These are phyloP conservation scores for Stegana nigrithorax DNA, from an alignment of 2,888 invertebrate genomes.

Conservation along the genomic window DNA sequence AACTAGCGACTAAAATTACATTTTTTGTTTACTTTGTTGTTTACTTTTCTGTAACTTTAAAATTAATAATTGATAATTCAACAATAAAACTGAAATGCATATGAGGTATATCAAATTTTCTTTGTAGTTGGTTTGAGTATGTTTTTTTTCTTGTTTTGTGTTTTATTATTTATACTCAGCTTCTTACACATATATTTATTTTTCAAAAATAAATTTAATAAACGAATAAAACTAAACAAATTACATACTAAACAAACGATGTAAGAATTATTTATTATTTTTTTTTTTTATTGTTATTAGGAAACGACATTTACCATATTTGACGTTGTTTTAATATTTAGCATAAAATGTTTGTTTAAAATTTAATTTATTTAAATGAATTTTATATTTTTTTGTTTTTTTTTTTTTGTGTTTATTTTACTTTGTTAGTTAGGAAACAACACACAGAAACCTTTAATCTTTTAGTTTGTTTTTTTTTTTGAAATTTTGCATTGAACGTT, in stretches of 20 bases:
- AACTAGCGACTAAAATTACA: not conserved
- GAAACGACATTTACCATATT: not conserved
- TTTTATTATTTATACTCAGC: slow-evolving; percentile 37
- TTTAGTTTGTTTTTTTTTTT: slow-evolving; percentile 11
- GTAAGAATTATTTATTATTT: slow-evolving; percentile 17
- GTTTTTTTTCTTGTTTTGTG: slow-evolving; percentile 35
- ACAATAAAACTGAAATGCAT: slow-evolving; percentile 69
- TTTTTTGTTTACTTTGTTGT: not conserved
- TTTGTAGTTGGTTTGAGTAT: slow-evolving; percentile 55
- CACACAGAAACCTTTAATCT: slow-evolving; percentile 51
- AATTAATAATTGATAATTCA: slow-evolving; percentile 45
- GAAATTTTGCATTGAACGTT: slow-evolving; percentile 7
- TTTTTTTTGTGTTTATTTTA: slow-evolving; percentile 2
- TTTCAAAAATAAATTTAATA: not conserved
- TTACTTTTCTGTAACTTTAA: slow-evolving; percentile 34
- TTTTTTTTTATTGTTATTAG: not conserved
- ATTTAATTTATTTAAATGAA: not conserved
- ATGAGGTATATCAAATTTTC: slow-evolving; percentile 69
- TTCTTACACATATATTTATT: not conserved
- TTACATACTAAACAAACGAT: not conserved
- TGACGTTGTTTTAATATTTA: slow-evolving; percentile 2
- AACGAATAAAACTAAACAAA: not conserved
- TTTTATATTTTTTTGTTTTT: slow-evolving; percentile 13
- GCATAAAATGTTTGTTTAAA: too few relatives aligned
- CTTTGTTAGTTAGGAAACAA: slow-evolving; percentile 46